phyloP scores from a whole-genome alignment of 1,140 invertebrate species.

The Microplitis demolitor region DNA sequence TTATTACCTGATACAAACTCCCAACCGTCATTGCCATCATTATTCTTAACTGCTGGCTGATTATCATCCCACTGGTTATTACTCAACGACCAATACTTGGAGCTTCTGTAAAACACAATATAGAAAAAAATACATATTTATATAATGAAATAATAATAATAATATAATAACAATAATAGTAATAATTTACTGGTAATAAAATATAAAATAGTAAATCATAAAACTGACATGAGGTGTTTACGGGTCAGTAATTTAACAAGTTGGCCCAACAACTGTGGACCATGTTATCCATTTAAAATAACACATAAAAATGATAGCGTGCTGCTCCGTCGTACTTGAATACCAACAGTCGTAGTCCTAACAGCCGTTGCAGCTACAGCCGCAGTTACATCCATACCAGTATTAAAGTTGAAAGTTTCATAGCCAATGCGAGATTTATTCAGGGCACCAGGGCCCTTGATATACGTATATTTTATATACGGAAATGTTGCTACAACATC shows the following conservation, averaged over 20 bases:
- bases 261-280: constrained; percentile 18
- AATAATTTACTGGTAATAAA: neutral
- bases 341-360: too few species aligned
- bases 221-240: neutral
- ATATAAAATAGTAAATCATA: constrained; percentile 16
- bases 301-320: constrained; percentile 28
- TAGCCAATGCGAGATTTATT: constrained; percentile 33
- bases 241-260: constrained; percentile 19
- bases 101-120: neutral
- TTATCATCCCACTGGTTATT: too few species aligned
- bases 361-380: too few species aligned
- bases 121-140: neutral
- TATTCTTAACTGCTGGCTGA: neutral
- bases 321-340: constrained; percentile 25
- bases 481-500: constrained; percentile 33
- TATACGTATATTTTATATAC: constrained; percentile 12
- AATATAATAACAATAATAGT: too few species aligned
- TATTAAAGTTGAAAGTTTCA: constrained; percentile 27
- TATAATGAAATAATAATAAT: neutral
- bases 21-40: constrained; percentile 42
- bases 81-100: too few species aligned
- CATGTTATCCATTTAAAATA: constrained; percentile 10
- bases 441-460: constrained; percentile 27
- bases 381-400: neutral
- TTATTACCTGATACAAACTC: constrained; percentile 50